Conservation (phyloP, 2,797 vertebrate species). For the Bucorvus abyssinicus region DNA sequence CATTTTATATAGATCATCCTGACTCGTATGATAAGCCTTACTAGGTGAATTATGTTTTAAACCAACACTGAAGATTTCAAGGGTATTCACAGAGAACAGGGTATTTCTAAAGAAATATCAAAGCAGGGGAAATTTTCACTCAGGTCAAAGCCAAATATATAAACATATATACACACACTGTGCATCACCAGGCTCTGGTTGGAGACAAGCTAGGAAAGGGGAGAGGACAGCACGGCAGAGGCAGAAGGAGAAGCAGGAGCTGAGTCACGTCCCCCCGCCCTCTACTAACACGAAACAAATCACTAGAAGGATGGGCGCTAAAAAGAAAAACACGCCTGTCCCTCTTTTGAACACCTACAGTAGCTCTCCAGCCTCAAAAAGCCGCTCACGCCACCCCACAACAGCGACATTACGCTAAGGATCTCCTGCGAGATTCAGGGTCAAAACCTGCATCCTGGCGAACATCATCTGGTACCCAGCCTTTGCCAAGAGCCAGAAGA, state of each 20-base stretch:
- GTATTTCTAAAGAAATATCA: neutral
- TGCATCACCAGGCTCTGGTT: neutral
- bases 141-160: neutral
- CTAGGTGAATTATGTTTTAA: neutral
- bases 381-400: neutral
- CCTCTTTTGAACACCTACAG: neutral
- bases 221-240: neutral
- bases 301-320: neutral
- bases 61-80: neutral
- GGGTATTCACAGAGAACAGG: neutral
- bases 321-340: neutral
- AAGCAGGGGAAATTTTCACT: neutral
- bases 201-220: neutral
- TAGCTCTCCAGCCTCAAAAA: neutral
- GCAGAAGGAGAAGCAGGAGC: neutral
- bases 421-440: neutral
- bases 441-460: neutral
- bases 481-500: neutral
- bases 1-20: neutral
- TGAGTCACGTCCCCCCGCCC: neutral
- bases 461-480: neutral
- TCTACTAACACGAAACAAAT: neutral
- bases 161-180: neutral
- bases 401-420: neutral
- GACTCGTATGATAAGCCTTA: fast-evolving